Evolutionary conservation across 1,140 invertebrate species (phyloP), one percentile per base, ranked within the genome.

Genomic region (Chironomus striatipennis): DNA sequence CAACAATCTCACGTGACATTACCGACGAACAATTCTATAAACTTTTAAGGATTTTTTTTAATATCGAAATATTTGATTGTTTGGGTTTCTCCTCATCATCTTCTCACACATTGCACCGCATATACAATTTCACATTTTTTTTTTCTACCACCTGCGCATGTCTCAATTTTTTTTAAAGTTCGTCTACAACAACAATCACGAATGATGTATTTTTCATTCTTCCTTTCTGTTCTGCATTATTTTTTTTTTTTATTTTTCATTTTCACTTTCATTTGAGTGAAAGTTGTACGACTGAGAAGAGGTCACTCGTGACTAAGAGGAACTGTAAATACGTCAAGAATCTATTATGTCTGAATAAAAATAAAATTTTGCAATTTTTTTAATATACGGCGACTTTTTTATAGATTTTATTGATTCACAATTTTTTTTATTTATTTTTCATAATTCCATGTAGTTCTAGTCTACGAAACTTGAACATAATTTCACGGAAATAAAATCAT

Each of bases 31-130:
- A 15, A 1, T 57, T 57, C 47, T 57, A 57, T 57, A 57, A 57
- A 57, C 47, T 57, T 57, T 57, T 57, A n/a, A 57, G 47, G 47
- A 57, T 57, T 57, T 57, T 57, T 57, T 57, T 57, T 57, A 57
- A 57, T 57, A 57, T 57, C 47, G 47, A 57, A 57, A 57, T 57
- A 57, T 57, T 57, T 57, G 47, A 57, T 57, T 57, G 47, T 57
- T 57, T 57, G 47, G 47, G 47, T 57, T 57, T 57, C 47, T 57
- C 47, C n/a, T n/a, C n/a, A 5, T 57, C 47, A 57, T 15, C 47
- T 12, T 4, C n/a, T 57, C 47, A 57, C 12, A 57, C 47, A 57
- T 57, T 57, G 47, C 47, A 57, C n/a, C n/a, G 47, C 12, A 57
- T 57, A 34, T 5, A 57, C 47, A 57, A 57, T 15, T 34, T 34